Conservation (phyloP, 1,140 invertebrate species). For the Wasmannia auropunctata region DNA sequence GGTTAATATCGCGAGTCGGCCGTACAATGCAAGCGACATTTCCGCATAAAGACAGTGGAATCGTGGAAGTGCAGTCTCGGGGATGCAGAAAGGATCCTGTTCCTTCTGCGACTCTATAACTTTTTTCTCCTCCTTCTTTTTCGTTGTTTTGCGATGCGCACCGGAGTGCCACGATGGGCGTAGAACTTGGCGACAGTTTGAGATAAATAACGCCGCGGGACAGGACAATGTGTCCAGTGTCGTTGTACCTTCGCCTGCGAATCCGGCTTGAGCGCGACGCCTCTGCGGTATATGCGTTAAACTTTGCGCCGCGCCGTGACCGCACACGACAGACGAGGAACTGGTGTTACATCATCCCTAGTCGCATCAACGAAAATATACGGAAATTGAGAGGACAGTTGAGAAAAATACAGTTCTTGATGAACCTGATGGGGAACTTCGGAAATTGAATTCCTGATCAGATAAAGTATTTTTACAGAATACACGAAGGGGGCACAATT, state of each 20-base stretch:
- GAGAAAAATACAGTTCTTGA: neutral
- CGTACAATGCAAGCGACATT: neutral
- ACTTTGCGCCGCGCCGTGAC: constrained; percentile 69
- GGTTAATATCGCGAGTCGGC: neutral
- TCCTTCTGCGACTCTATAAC: constrained; percentile 48
- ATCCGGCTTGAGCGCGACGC: constrained; percentile 51
- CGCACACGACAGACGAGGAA: neutral
- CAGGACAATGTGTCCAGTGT: constrained; percentile 70
- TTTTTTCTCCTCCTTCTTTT: constrained; percentile 21
- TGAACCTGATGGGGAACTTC: neutral
- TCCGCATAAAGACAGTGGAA: neutral
- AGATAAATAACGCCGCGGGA: constrained; percentile 67
- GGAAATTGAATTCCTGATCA: neutral
- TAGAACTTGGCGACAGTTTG: constrained; percentile 62
- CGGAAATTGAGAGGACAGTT: neutral
- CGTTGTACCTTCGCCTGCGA: constrained; percentile 60
- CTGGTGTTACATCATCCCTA: constrained; percentile 39
- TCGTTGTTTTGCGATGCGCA: neutral
- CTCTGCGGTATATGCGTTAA: constrained; percentile 61
- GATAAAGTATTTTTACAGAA: neutral
- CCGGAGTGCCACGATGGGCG: constrained; percentile 38
- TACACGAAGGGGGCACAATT: neutral
- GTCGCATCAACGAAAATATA: neutral
- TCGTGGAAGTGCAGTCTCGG: neutral
- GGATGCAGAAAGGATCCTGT: constrained; percentile 10